Evolutionary conservation across 2,113 vertebrate genomes (phyloP), one percentile per base, ranked within the genome.

Genomic region (Peucedramus taeniatus): DNA sequence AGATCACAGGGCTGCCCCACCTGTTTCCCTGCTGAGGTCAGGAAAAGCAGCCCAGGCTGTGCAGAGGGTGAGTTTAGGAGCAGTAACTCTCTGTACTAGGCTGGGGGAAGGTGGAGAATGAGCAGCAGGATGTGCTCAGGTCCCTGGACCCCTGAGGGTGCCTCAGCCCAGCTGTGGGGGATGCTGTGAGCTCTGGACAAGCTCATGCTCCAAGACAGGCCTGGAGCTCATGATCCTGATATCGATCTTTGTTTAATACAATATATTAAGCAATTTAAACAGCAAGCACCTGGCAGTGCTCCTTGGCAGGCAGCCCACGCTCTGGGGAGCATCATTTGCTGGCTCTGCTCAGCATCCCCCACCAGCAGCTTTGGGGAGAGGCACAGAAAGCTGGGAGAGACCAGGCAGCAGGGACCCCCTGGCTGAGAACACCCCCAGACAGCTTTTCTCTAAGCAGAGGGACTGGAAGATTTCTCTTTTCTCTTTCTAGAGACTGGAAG

Each of bases 131-230:
- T 64, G 12, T 72, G 71, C 31, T 30, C 61, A 28, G 5, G 1
- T 15, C 78, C 21, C 0, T 4, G 47, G 9, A 9, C 1, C 7
- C 2, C 11, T 12, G 28, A 5, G 8, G 1, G 12, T 24, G 50
- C 53, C 88, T 9, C 2, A 1, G 63, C 10, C 1, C 75, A 57
- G 83, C 57, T 16, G 2, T 1, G 7, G 44, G 33, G 70, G 85
- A 60, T 79, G 80, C 59, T 54, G 45, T 0, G 28, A 7, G 47
- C 53, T 83, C 86, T 79, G 92, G 54, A 74, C 78, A 96, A 86
- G 65, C 83, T 96, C 75, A 64, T 3, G 11, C 70, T 53, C 31
- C 11, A 7, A 77, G 90, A 13, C 60, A n/a, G 71, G 57, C 30
- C 90, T 26, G 54, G 59, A 89, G 87, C 54, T 51, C 10, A 1